These are phyloP conservation scores for Drosophila tani DNA, from an alignment of 1,140 invertebrate species.

Conservation along the genomic window DNA sequence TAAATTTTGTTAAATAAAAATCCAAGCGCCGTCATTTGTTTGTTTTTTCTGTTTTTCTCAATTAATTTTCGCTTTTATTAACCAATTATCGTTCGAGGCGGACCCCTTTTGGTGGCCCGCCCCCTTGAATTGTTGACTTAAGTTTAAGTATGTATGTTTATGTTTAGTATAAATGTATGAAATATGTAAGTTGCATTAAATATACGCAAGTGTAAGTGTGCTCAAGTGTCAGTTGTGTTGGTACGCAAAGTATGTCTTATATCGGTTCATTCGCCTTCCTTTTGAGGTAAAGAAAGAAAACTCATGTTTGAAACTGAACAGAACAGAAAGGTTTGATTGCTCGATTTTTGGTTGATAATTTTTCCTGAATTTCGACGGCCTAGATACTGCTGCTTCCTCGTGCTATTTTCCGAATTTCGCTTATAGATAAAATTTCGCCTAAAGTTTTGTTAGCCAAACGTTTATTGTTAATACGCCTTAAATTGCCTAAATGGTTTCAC, in stretches of 20 bases:
- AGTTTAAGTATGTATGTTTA: slow-evolving; percentile 59
- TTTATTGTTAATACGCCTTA: slow-evolving; percentile 85
- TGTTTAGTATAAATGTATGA: slow-evolving; percentile 83
- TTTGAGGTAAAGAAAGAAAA: slow-evolving; percentile 48
- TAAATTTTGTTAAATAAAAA: slow-evolving; percentile 74
- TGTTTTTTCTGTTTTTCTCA: slow-evolving; percentile 60
- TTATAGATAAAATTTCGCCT: slow-evolving; percentile 79
- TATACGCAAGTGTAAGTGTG: slow-evolving; percentile 61
- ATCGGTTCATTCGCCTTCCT: slow-evolving; percentile 43
- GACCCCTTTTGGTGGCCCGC: slow-evolving; percentile 38
- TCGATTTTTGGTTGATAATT: slow-evolving; percentile 42
- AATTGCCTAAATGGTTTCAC: slow-evolving; percentile 82
- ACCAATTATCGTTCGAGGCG: slow-evolving; percentile 70
- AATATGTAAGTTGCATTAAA: slow-evolving; percentile 72
- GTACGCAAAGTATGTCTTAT: slow-evolving; percentile 58
- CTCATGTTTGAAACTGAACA: slow-evolving; percentile 55
- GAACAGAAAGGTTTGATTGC: slow-evolving; percentile 35
- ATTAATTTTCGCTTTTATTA: slow-evolving; percentile 79
- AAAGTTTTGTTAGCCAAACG: slow-evolving; percentile 79
- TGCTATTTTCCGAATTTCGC: slow-evolving; percentile 59
- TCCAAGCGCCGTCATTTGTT: slow-evolving; percentile 58
- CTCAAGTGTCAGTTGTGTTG: slow-evolving; percentile 55
- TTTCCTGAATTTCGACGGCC: slow-evolving; percentile 67
- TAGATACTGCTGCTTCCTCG: slow-evolving; percentile 28
- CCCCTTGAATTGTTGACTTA: slow-evolving; percentile 74